Evolutionary conservation across 2,113 vertebrate species (phyloP).

Genomic region (Dolichallabes microphthalmus): DNA sequence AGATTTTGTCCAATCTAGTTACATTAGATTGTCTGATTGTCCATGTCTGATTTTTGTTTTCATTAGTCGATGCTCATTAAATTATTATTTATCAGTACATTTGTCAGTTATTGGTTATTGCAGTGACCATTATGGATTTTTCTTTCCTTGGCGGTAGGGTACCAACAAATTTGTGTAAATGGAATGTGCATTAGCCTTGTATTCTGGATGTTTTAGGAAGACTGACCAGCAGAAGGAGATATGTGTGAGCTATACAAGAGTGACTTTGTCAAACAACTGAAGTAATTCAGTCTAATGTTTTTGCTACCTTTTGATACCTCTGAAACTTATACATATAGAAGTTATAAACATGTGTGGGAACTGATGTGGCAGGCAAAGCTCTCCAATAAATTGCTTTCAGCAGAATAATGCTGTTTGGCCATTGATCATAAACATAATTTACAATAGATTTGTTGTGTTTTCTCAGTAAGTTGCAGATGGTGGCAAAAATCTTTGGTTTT

Average conservation of each 20-base stretch:
- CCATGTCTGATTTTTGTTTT: no score
- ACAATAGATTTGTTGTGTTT: slow-evolving; percentile 71
- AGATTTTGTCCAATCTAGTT: no score
- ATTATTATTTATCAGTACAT: no score
- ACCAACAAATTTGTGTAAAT: background rate
- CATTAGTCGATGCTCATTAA: no score
- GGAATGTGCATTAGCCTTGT: slow-evolving; percentile 27
- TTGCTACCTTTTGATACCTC: slow-evolving; percentile 77
- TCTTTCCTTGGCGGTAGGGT: no score
- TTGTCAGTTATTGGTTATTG: no score
- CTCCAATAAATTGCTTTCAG: background rate
- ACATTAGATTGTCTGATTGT: no score
- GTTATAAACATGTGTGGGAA: background rate
- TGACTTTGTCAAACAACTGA: slow-evolving; percentile 49
- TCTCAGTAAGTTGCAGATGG: background rate
- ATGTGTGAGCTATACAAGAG: slow-evolving; percentile 59
- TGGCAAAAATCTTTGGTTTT: background rate
- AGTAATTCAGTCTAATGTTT: slow-evolving; percentile 68
- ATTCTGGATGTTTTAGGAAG: slow-evolving; percentile 55
- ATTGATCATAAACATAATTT: slow-evolving; percentile 76
- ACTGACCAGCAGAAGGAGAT: slow-evolving; percentile 62
- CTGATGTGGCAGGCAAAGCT: background rate
- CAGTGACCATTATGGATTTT: no score
- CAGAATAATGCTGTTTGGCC: background rate
- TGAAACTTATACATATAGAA: slow-evolving; percentile 52